Conservation (phyloP, 2,797 vertebrate genomes). For the Merluccius polli region DNA sequence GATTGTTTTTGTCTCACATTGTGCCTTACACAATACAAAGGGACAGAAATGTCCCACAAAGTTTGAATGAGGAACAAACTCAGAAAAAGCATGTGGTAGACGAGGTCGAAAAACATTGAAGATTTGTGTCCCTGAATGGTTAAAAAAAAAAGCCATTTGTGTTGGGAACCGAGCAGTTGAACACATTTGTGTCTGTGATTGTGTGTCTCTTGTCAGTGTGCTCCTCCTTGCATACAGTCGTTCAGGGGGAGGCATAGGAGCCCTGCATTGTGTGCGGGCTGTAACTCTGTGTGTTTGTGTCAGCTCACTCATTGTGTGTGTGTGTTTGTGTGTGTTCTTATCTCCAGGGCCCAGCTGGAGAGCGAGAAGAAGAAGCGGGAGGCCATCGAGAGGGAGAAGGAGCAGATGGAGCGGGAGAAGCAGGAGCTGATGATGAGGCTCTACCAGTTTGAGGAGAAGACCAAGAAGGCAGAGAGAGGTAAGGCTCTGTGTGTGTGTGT, state of each 20-base stretch:
- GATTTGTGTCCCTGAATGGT: neutral
- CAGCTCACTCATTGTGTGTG: slow-evolving; percentile 29
- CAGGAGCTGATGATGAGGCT: slow-evolving; percentile 84
- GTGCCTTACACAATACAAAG: neutral
- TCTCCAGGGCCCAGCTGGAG: slow-evolving; percentile 87
- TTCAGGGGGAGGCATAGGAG: slow-evolving; percentile 1
- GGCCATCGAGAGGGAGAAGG: slow-evolving; percentile 85
- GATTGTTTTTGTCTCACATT: neutral
- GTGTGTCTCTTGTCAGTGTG: neutral
- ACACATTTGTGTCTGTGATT: neutral
- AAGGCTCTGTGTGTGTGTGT: slow-evolving; percentile 24
- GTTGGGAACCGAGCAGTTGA: neutral
- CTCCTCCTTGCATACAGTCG: slow-evolving; percentile 37
- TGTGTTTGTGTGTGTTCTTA: slow-evolving; percentile 43
- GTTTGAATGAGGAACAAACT: neutral
- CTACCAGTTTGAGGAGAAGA: slow-evolving; percentile 87
- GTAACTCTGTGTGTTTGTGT: slow-evolving; percentile 12
- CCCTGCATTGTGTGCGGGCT: slow-evolving; percentile 14
- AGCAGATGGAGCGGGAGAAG: slow-evolving; percentile 89
- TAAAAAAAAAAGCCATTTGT: neutral
- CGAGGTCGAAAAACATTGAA: neutral
- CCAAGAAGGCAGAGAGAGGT: slow-evolving; percentile 90
- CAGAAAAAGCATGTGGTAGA: neutral
- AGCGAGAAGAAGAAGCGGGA: slow-evolving; percentile 90
- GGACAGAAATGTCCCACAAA: neutral